Evolutionary conservation across 2,797 vertebrate species (phyloP).

Genomic region (Falco rusticolus): DNA sequence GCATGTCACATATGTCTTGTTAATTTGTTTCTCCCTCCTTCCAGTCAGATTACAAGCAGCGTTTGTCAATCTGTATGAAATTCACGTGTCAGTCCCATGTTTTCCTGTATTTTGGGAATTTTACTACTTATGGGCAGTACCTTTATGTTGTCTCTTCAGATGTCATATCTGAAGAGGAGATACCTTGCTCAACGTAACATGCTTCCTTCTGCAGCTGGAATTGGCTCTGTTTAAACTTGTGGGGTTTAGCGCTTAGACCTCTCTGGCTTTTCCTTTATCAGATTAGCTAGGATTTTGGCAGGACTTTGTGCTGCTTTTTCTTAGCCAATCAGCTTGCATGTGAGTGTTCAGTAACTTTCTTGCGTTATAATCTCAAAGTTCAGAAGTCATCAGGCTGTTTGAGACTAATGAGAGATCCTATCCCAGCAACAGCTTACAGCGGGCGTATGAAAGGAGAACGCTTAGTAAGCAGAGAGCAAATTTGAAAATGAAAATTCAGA

Average conservation of each 20-base stretch:
- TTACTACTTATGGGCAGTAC: background rate
- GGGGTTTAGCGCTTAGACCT: slow-evolving; percentile 28
- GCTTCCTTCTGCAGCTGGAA: background rate
- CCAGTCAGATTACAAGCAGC: background rate
- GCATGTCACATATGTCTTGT: rapidly evolving
- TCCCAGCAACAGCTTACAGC: background rate
- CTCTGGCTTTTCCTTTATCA: slow-evolving; percentile 34
- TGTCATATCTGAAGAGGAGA: background rate
- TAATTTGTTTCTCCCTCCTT: background rate
- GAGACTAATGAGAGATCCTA: background rate
- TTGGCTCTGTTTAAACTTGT: background rate
- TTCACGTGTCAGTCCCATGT: background rate
- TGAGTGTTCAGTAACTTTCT: slow-evolving; percentile 53
- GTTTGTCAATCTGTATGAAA: background rate
- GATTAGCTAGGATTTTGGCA: slow-evolving; percentile 71
- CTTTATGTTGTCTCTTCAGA: background rate
- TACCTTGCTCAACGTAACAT: background rate
- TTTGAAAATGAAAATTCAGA: background rate
- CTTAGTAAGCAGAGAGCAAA: background rate
- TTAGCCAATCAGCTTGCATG: slow-evolving; percentile 52
- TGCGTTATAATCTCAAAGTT: slow-evolving; percentile 60
- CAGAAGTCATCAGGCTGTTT: background rate
- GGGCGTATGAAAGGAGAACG: rapidly evolving
- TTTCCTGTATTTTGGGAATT: background rate
- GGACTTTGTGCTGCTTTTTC: slow-evolving; percentile 68